Evolutionary conservation across 2,888 invertebrate species (phyloP), one percentile per base, ranked within the genome.

Genomic region (Chloroclystis v-ata): DNA sequence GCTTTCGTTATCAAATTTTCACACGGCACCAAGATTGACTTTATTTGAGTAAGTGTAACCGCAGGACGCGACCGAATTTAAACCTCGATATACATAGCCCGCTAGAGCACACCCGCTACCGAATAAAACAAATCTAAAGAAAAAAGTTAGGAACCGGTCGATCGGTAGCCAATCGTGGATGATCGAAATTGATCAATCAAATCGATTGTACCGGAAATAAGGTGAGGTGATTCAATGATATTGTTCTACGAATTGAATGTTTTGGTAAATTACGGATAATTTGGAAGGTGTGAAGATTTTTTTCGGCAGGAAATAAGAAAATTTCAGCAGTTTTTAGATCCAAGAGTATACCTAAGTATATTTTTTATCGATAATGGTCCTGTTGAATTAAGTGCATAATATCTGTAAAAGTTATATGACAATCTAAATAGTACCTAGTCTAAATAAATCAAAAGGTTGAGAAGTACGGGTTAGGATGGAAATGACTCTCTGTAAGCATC

Each of bases 1-100:
- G 83, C 53, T 75, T 85, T 82, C 75, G 84, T 85, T 84, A 86
- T 86, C 86, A 85, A 87, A 85, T 86, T 87, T 87, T 87, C 86
- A 87, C 86, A 87, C 86, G 84, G 74, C 73, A 70, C 76, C 82
- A 75, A 86, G 84, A 86, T 86, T 81, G 85, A 82, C 82, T 86
- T 82, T 87, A 87, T 86, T 86, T 86, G 83, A 82, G 79, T 73
- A 85, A 84, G 82, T 82, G 71, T 73, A 78, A 87, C 86, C 86
- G 72, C 86, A 87, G 68, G 70, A 62, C 65, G 59, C 62, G 54
- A 57, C 60, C 62, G 56, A 67, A 60, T 62, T 67, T 65, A 60
- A 66, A 61, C 59, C 75, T 75, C 69, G 61, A 60, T 55, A 61
- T 75, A 75, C 79, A 79, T 68, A 61, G 75, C 74, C 60, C 53